These are phyloP conservation scores for Anarsia innoxiella DNA, from an alignment of 2,888 invertebrate species.

Conservation along the genomic window DNA sequence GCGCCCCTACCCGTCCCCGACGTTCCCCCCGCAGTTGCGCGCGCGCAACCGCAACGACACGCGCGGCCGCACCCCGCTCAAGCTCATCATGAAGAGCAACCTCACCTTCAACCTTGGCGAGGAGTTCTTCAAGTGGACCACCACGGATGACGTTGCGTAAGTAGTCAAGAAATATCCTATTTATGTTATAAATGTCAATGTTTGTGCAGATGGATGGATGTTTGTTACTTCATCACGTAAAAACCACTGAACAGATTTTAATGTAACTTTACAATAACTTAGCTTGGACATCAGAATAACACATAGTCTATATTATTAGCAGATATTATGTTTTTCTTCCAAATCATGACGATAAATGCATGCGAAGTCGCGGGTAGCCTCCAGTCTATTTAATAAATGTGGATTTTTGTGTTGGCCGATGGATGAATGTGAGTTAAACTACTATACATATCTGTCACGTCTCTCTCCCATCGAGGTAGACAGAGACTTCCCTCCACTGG, in stretches of 20 bases:
- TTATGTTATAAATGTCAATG: conserved; percentile 7
- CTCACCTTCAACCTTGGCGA: conserved; percentile 59
- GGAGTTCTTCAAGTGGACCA: conserved; percentile 40
- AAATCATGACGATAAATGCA: no score
- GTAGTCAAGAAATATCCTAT: conserved; percentile 16
- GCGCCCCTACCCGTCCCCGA: not conserved
- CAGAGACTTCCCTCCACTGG: no score
- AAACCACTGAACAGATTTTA: no score
- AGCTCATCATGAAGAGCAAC: conserved; percentile 54
- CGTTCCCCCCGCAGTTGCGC: not conserved
- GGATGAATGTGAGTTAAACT: no score
- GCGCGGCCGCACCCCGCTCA: no score
- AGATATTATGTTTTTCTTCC: not conserved
- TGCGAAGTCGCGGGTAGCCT: no score
- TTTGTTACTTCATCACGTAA: not conserved
- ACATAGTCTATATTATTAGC: not conserved
- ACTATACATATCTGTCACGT: no score
- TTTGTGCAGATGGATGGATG: not conserved
- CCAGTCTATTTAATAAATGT: no score
- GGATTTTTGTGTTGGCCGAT: no score
- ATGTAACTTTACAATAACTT: no score
- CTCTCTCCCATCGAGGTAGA: no score
- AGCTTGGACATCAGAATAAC: no score
- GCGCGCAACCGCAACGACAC: conserved; percentile 3
- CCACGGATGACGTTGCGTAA: conserved; percentile 33